A percentile compares a stretch with the other conserved stretches of the same genome.
Conservation (phyloP, 2,113 vertebrate species). For the Dicerorhinus sumatrensis region DNA sequence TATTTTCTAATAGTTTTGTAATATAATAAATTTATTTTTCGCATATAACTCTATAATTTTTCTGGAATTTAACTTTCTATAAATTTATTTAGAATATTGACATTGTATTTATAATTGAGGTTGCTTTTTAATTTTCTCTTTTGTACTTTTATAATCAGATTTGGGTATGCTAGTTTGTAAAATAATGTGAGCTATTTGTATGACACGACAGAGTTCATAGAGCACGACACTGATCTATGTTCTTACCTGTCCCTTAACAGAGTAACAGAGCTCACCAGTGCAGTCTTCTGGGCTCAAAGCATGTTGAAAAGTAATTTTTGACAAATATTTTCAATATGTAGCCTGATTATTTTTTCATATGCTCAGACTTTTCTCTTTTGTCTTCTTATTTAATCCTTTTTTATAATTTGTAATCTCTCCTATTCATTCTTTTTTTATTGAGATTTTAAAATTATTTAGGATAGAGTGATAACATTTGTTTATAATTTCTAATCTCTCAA, state of each 20-base stretch:
- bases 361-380: not conserved
- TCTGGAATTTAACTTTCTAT: not conserved
- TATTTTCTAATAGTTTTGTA: not conserved
- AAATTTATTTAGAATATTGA: not conserved
- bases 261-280: not conserved
- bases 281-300: not conserved
- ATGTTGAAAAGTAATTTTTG: not conserved
- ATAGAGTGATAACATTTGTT: not conserved
- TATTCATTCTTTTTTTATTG: not conserved
- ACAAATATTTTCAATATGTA: not conserved
- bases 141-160: not conserved
- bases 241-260: not conserved
- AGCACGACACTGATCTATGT: not conserved
- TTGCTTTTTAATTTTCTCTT: not conserved
- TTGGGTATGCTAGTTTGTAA: not conserved
- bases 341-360: not conserved
- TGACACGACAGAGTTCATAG: not conserved
- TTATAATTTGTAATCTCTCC: not conserved
- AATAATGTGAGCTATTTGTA: not conserved
- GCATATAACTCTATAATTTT: not conserved
- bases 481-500: constrained; percentile 11
- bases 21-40: not conserved
- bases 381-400: not conserved
- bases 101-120: not conserved
- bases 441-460: not conserved